A percentile compares a stretch with the other conserved stretches of the same genome.
Evolutionary conservation across 2,113 vertebrate species (phyloP).

Genomic region (Cepphus grylle): DNA sequence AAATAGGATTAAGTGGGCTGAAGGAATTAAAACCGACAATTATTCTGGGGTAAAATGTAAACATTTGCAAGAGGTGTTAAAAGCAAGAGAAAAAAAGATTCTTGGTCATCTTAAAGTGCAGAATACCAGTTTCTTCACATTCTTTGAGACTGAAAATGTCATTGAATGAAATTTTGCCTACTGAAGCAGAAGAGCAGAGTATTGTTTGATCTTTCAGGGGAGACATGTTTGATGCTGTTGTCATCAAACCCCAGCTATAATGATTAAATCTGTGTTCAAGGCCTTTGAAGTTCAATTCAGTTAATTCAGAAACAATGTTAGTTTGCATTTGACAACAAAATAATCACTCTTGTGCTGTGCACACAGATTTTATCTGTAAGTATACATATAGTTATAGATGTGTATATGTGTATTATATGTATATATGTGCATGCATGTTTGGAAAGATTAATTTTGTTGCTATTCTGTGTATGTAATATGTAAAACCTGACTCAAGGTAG

Average conservation of each 20-base stretch:
- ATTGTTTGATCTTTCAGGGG: constrained; percentile 1
- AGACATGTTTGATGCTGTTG: neutral
- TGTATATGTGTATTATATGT: neutral
- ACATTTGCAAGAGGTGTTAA: neutral
- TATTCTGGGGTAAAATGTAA: neutral
- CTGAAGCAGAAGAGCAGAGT: neutral
- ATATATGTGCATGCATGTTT: neutral
- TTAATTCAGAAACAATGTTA: neutral
- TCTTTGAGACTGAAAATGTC: neutral
- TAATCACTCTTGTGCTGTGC: neutral
- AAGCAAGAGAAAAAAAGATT: neutral
- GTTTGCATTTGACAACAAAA: neutral
- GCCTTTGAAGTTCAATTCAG: neutral
- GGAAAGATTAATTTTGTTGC: neutral
- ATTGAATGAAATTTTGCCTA: neutral
- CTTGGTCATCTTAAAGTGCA: neutral
- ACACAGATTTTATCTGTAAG: neutral
- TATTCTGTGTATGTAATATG: neutral
- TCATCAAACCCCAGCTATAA: neutral
- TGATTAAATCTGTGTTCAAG: constrained; percentile 11
- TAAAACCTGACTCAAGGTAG: neutral
- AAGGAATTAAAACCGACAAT: constrained; percentile 11
- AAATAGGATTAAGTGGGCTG: neutral
- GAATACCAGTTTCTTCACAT: neutral
- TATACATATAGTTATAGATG: neutral